Evolutionary conservation across 2,888 invertebrate genomes (phyloP).

Genomic region (Tuberolachnus salignus): DNA sequence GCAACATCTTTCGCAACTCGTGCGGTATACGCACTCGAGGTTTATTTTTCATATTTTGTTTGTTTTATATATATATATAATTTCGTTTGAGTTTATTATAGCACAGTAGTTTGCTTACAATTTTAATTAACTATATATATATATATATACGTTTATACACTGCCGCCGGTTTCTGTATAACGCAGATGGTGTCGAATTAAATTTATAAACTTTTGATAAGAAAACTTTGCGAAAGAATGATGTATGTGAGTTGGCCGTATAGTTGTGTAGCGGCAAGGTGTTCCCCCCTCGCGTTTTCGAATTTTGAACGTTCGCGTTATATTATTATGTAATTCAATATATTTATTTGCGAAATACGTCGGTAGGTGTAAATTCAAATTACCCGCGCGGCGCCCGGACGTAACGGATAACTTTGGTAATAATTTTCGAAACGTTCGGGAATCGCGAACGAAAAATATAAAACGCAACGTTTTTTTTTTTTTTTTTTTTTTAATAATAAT

Average conservation of each 20-base stretch:
- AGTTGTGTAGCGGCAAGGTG: neutral
- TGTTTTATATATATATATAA: neutral
- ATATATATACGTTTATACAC: neutral
- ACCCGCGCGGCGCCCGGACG: no score
- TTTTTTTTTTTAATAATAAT: no score
- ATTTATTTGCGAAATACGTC: neutral
- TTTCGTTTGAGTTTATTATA: slow-evolving; percentile 21
- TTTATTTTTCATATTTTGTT: neutral
- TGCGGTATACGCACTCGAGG: no score
- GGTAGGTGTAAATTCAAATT: neutral
- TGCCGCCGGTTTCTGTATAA: neutral
- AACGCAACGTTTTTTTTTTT: neutral
- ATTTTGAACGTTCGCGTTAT: slow-evolving; percentile 5
- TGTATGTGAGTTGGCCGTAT: slow-evolving; percentile 19
- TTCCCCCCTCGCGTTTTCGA: neutral
- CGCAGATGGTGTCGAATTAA: slow-evolving; percentile 36
- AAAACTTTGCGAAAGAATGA: slow-evolving; percentile 46
- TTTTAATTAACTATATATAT: slow-evolving; percentile 44
- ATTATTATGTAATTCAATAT: neutral
- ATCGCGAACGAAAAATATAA: neutral
- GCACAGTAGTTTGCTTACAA: neutral
- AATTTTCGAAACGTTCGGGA: neutral
- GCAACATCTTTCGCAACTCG: no score
- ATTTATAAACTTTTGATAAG: slow-evolving; percentile 50
- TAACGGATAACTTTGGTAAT: slow-evolving; percentile 10